phyloP scores from a whole-genome alignment of 92 coral and sea anemone species.

The Paragorgia papillata region DNA sequence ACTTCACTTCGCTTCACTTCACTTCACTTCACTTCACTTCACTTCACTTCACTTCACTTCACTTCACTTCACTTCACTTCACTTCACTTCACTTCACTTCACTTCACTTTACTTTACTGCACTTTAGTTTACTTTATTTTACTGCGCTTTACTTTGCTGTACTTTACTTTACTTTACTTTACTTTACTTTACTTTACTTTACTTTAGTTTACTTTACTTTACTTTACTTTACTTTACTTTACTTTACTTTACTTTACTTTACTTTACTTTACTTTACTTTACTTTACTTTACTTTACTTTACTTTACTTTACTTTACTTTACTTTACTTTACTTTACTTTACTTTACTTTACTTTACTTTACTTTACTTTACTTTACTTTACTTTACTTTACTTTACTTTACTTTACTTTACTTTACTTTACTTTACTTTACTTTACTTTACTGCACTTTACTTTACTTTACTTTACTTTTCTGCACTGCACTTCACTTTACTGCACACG shows the following conservation, averaged over 20 bases:
- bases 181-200: neutral
- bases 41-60: neutral
- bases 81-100: neutral
- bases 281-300: neutral
- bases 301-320: no score
- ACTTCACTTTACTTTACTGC: neutral
- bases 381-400: slow-evolving; percentile 5
- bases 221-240: neutral
- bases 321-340: no score
- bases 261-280: neutral
- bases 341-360: neutral
- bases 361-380: slow-evolving; percentile 13
- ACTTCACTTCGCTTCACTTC: slow-evolving; percentile 1
- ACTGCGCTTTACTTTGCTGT: neutral
- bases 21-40: neutral
- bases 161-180: neutral
- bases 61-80: no score
- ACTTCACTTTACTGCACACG: neutral
- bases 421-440: slow-evolving; percentile 23
- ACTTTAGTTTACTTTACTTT: neutral
- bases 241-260: neutral
- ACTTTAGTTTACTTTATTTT: neutral
- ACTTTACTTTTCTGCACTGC: neutral
- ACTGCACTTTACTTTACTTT: slow-evolving; percentile 21
- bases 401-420: slow-evolving; percentile 22